A percentile compares a stretch with the other conserved stretches of the same genome.
Conservation (phyloP, 2,797 vertebrate genomes). For the Notolabrus celidotus region DNA sequence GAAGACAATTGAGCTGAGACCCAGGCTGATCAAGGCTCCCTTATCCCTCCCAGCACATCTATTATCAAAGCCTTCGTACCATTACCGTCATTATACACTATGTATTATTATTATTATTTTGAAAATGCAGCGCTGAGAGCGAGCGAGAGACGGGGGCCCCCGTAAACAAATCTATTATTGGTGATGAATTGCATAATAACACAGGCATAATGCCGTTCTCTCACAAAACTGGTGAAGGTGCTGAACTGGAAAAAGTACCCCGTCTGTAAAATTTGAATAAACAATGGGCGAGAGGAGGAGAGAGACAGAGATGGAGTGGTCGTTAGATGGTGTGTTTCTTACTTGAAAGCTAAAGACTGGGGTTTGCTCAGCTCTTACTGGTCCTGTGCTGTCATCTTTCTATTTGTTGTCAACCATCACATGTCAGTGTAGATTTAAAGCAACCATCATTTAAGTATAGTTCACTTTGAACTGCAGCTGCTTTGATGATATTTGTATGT, state of each 20-base stretch:
- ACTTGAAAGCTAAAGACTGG: constrained; percentile 72
- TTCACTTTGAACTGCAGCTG: constrained; percentile 14
- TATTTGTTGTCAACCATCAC: constrained; percentile 39
- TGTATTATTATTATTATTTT: constrained; percentile 89
- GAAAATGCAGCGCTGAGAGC: constrained; percentile 86
- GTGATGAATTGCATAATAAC: constrained; percentile 93
- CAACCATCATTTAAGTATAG: constrained; percentile 31
- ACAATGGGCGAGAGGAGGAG: constrained; percentile 79
- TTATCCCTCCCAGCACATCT: constrained; percentile 84
- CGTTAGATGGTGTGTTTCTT: constrained; percentile 76
- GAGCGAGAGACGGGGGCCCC: constrained; percentile 81
- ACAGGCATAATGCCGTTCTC: constrained; percentile 88
- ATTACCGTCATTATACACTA: constrained; percentile 87
- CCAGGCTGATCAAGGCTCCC: constrained; percentile 83
- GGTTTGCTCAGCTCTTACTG: constrained; percentile 44
- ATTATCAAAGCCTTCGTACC: constrained; percentile 85
- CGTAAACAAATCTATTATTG: constrained; percentile 92
- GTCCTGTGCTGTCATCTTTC: constrained; percentile 33
- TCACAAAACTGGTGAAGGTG: constrained; percentile 88
- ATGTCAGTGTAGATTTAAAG: constrained; percentile 43
- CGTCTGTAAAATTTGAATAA: constrained; percentile 90
- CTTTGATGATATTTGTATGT: constrained; percentile 13
- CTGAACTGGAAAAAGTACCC: constrained; percentile 90
- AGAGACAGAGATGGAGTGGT: constrained; percentile 77
- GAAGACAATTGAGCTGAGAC: constrained; percentile 86